phyloP scores from a whole-genome alignment of 2,888 invertebrate species.

The Brachypterus glaber region DNA sequence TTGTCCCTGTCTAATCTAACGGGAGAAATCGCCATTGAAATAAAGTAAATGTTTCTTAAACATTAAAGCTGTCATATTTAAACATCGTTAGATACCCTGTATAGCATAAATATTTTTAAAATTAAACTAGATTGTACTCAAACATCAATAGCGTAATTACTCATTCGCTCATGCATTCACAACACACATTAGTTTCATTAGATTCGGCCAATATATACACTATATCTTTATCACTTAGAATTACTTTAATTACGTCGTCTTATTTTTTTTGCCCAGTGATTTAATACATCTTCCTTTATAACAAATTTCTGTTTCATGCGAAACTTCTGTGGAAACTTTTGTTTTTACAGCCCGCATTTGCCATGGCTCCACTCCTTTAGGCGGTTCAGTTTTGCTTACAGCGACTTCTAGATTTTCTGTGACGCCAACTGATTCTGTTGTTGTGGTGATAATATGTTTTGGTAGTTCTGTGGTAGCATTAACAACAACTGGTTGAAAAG shows the following conservation, averaged over 20 bases:
- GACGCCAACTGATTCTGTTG: conserved; percentile 6
- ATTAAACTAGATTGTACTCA: no score
- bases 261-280: conserved; percentile 34
- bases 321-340: conserved; percentile 70
- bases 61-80: no score
- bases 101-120: no score
- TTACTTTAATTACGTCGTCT: conserved; percentile 7
- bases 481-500: conserved; percentile 19
- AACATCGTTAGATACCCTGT: no score
- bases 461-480: conserved; percentile 2
- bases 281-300: conserved; percentile 79
- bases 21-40: no score
- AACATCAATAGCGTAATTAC: no score
- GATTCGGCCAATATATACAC: conserved; percentile 18
- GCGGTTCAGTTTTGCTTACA: conserved; percentile 11
- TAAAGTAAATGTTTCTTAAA: no score
- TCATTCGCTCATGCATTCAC: conserved; percentile 13
- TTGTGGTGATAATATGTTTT: neutral
- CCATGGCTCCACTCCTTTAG: conserved; percentile 39
- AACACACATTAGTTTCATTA: no score
- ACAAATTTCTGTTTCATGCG: conserved; percentile 82
- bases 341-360: conserved; percentile 55
- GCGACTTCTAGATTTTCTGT: conserved; percentile 9
- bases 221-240: conserved; percentile 2
- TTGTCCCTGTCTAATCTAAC: no score